phyloP scores from a whole-genome alignment of 37 sponge, comb jelly and placozoan species.

The Lycopodina hypogea region DNA sequence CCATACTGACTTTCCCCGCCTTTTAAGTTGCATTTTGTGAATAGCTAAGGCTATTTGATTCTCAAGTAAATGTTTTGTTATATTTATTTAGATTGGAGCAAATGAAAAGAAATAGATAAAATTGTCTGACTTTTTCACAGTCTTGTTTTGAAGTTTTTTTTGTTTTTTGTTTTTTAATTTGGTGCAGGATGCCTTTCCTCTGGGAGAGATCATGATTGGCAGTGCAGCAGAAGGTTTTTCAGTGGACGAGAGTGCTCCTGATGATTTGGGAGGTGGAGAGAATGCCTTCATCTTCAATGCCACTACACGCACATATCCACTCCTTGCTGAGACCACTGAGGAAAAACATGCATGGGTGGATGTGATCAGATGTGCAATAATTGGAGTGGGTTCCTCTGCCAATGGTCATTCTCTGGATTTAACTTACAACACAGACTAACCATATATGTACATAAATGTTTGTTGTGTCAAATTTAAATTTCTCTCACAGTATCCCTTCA shows the following conservation, averaged over 20 bases:
- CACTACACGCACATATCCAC: constrained; percentile 58
- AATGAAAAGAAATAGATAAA: too few species aligned
- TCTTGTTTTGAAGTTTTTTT: too few species aligned
- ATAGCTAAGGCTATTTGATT: too few species aligned
- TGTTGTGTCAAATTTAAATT: neutral
- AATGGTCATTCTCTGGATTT: neutral
- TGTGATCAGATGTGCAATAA: constrained; percentile 47
- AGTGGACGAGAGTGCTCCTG: constrained; percentile 56
- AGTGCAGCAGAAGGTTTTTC: constrained; percentile 58
- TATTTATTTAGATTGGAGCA: too few species aligned
- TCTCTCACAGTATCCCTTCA: neutral
- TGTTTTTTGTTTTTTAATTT: too few species aligned
- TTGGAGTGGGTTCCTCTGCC: neutral
- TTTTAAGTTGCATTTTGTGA: too few species aligned
- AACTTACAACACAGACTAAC: constrained; percentile 13
- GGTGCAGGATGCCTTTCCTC: constrained; percentile 71
- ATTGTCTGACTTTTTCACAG: too few species aligned
- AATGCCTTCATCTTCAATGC: constrained; percentile 64
- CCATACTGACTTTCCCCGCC: too few species aligned
- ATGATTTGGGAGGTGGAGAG: constrained; percentile 60
- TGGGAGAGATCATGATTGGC: constrained; percentile 78
- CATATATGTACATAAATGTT: neutral
- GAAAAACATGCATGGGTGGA: constrained; percentile 65
- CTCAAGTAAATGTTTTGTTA: too few species aligned
- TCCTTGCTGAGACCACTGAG: constrained; percentile 63